These are phyloP conservation scores for Aurelia aurita DNA, from an alignment of 30 jellyfish, hydroid and myxozoan species.

Conservation along the genomic window DNA sequence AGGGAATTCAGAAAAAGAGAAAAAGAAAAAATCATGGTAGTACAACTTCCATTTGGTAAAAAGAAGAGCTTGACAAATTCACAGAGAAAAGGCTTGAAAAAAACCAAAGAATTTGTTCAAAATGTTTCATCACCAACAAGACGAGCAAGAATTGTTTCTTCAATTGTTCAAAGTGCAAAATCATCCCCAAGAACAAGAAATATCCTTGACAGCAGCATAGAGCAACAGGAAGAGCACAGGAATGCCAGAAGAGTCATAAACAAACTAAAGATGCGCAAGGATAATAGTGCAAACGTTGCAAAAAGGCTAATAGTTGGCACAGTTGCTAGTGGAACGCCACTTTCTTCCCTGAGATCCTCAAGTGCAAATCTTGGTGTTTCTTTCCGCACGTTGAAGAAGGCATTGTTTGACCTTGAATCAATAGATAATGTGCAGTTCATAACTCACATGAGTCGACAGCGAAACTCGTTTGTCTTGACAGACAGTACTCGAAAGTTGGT, in stretches of 20 bases:
- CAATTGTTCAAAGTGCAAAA: constrained; percentile 55
- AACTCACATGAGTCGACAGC: constrained; percentile 27
- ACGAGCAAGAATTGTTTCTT: constrained; percentile 33
- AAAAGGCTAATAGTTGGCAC: constrained; percentile 49
- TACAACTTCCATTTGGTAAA: constrained; percentile 53
- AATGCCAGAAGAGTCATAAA: constrained; percentile 23
- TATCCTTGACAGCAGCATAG: constrained; percentile 25
- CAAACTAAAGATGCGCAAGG: constrained; percentile 38
- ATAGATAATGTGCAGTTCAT: constrained; percentile 43
- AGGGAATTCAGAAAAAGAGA: constrained; percentile 44
- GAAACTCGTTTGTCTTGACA: constrained; percentile 45
- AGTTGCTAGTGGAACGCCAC: constrained; percentile 43
- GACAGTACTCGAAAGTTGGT: constrained; percentile 41
- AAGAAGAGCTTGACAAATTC: constrained; percentile 56
- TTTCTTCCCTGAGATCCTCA: constrained; percentile 20
- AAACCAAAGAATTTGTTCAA: constrained; percentile 36
- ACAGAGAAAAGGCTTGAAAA: constrained; percentile 29
- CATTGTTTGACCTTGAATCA: constrained; percentile 35
- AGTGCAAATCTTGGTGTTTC: constrained; percentile 40
- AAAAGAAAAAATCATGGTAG: constrained; percentile 28
- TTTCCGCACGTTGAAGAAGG: constrained; percentile 30
- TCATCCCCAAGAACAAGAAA: constrained; percentile 52
- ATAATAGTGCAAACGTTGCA: constrained; percentile 65
- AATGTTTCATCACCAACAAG: constrained; percentile 10
- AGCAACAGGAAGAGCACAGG: constrained; percentile 42